Evolutionary conservation across 2,113 vertebrate genomes (phyloP), one percentile per base, ranked within the genome.

Genomic region (Dasyornis broadbenti): DNA sequence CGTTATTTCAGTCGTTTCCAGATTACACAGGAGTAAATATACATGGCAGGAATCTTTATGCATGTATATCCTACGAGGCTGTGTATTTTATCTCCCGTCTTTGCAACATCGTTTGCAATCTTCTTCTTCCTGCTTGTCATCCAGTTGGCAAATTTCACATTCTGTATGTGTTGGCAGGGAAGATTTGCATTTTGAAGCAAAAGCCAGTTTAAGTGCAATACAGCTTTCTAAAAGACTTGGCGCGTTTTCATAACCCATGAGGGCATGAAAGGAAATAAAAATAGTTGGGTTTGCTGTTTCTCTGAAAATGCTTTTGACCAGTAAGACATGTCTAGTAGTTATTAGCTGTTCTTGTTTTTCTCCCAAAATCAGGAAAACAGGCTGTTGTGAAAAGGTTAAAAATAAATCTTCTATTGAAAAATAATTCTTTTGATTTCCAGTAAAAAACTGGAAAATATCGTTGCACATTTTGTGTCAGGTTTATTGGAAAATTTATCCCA

Each of bases 391-490:
- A 94, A 78, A 78, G 6, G 3, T 28, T 75, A 60, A 10, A 35
- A 65, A 61, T 37, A 84, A 71, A 47, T 3, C 5, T 40, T 20
- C 3, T 49, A 2, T 27, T 64, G 35, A 75, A 72, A 82, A 64
- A 56, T 17, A n/a, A 28, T 71, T 79, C 2, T 79, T 81, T 80
- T 78, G 33, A 53, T n/a, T 69, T 69, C 53, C 19, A 40, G 33
- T 45, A 50, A 53, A 63, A 84, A 70, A 15, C 1, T 61, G 15
- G 40, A 84, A 89, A 94, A 50, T 3, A 28, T 47, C 3, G 1
- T 45, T 65, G 31, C 1, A 1, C 18, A 37, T 4, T 44, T 77
- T 61, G 20, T 0, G 0, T 39, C 0, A 0, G 1, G 3, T 66
- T 82, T 81, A 18, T 28, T 70, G 45, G 17, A 44, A 80, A 47